phyloP scores from a whole-genome alignment of 2,113 vertebrate species.

The Oreochromis spilurus region DNA sequence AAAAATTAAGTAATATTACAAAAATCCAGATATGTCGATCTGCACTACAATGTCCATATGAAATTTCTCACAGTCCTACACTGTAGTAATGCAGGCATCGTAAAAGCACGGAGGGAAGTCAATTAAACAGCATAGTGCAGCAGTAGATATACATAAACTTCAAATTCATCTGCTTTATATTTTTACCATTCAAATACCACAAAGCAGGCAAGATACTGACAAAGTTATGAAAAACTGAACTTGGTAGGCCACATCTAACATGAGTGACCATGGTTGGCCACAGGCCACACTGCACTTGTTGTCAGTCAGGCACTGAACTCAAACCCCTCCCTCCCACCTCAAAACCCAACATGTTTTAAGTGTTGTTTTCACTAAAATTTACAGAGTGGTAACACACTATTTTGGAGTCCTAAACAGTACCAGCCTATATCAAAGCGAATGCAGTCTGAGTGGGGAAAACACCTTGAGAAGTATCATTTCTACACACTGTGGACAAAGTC shows the following conservation, averaged over 20 bases:
- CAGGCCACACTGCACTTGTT: background rate
- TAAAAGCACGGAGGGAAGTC: background rate
- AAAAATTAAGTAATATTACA: background rate
- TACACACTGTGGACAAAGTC: background rate
- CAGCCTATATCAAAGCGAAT: background rate
- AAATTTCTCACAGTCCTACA: background rate
- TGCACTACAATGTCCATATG: background rate
- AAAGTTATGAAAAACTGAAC: background rate
- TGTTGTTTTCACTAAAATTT: background rate
- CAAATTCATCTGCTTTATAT: background rate
- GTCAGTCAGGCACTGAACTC: background rate
- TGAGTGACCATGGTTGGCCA: slow-evolving; percentile 13
- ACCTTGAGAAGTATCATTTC: background rate
- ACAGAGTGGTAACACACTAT: background rate
- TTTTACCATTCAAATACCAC: background rate
- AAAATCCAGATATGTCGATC: background rate
- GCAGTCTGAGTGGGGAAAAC: background rate
- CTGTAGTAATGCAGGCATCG: background rate
- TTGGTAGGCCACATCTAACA: slow-evolving; percentile 24
- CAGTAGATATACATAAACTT: background rate
- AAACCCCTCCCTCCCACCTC: slow-evolving; percentile 3
- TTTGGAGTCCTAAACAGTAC: background rate
- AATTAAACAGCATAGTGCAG: background rate
- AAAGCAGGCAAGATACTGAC: background rate
- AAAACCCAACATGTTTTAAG: slow-evolving; percentile 18